These are phyloP conservation scores for Craseonycteris thonglongyai DNA, from an alignment of 2,113 vertebrate species.

Conservation along the genomic window DNA sequence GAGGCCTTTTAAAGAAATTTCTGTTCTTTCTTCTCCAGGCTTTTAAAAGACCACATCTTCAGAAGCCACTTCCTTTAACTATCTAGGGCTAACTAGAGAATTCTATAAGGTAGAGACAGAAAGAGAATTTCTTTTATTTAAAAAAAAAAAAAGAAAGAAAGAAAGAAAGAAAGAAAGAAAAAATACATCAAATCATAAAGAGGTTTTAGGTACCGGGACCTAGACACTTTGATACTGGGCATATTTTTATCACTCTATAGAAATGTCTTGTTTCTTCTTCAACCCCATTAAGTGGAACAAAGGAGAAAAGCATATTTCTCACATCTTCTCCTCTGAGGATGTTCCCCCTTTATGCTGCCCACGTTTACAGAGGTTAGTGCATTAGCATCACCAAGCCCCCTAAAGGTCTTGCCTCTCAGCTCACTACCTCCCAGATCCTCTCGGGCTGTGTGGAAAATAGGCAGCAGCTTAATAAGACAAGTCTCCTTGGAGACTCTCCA, in stretches of 20 bases:
- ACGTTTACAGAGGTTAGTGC: not conserved
- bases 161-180: not conserved
- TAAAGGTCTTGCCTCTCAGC: conserved; percentile 16
- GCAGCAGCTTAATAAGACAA: conserved; percentile 63
- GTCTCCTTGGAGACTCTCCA: conserved; percentile 52
- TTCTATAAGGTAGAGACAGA: conserved; percentile 14
- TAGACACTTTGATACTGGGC: conserved; percentile 16
- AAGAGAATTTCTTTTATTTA: conserved; percentile 1
- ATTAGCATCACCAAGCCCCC: conserved; percentile 22
- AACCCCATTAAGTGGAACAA: conserved; percentile 31
- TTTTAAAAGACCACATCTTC: conserved; percentile 50
- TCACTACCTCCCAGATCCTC: conserved; percentile 24
- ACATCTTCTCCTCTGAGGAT: not conserved
- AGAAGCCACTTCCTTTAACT: conserved; percentile 36
- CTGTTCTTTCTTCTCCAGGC: conserved; percentile 46
- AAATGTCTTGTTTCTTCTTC: conserved; percentile 28
- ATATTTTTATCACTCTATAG: conserved; percentile 43
- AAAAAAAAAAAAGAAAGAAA: not conserved
- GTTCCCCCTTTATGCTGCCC: not conserved
- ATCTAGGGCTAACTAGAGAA: conserved; percentile 6
- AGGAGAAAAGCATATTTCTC: conserved; percentile 26
- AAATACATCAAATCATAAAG: not conserved
- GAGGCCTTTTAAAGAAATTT: conserved; percentile 38
- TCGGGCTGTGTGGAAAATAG: conserved; percentile 50
- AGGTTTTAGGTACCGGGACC: conserved; percentile 8